These are phyloP conservation scores for Cheilosia grossa DNA, from an alignment of 2,888 invertebrate species.

Conservation along the genomic window DNA sequence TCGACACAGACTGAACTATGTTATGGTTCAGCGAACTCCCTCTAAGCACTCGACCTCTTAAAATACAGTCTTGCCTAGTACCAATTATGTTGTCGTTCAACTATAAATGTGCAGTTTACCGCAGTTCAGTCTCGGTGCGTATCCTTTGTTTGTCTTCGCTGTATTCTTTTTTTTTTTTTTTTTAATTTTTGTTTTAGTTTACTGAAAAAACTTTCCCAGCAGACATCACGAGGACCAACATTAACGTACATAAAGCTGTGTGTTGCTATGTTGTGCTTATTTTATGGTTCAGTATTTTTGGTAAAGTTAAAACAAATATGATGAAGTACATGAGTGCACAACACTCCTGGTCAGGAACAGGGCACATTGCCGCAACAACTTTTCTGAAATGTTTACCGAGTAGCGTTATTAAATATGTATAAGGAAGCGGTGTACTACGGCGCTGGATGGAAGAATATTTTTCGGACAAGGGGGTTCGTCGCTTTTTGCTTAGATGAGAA, in stretches of 20 bases:
- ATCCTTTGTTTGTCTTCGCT: too few species aligned
- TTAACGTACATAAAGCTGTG: conserved; percentile 1
- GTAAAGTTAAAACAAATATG: conserved; percentile 51
- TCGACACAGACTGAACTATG: too few species aligned
- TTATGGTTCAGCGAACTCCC: too few species aligned
- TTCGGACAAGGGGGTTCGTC: conserved; percentile 15
- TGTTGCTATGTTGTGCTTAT: conserved; percentile 12
- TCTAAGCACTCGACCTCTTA: too few species aligned
- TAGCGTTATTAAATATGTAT: conserved; percentile 47
- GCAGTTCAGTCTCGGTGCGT: neutral
- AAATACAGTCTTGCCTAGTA: too few species aligned
- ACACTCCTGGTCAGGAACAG: conserved; percentile 14
- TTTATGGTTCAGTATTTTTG: conserved; percentile 33
- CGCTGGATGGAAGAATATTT: conserved; percentile 5
- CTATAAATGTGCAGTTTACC: neutral
- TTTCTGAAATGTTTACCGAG: conserved; percentile 23
- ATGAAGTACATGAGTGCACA: conserved; percentile 25
- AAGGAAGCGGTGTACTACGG: conserved; percentile 15
- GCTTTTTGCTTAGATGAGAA: neutral
- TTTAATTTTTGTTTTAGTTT: neutral
- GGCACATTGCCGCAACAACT: conserved; percentile 32
- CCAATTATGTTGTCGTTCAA: too few species aligned
- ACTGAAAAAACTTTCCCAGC: neutral
- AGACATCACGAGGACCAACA: neutral
- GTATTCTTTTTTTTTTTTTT: neutral